Conservation (phyloP, 2,797 vertebrate genomes). For the Anolis apletophallus region DNA sequence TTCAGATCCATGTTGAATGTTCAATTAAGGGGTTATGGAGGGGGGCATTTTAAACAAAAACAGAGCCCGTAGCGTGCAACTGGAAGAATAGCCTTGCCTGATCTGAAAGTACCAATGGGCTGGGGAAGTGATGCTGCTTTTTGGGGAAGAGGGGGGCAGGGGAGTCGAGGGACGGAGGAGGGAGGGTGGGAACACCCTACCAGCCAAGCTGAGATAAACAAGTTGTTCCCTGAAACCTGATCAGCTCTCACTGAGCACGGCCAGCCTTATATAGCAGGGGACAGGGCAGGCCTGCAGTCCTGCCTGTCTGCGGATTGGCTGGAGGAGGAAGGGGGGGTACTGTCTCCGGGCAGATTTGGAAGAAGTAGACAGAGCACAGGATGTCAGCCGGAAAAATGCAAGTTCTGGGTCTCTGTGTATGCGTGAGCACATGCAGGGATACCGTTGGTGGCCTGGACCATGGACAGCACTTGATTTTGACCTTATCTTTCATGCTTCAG, state of each 20-base stretch:
- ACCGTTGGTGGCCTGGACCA: neutral
- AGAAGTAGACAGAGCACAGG: slow-evolving; percentile 33
- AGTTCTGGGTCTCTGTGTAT: neutral
- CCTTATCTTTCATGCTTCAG: slow-evolving; percentile 48
- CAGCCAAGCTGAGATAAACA: slow-evolving; percentile 62
- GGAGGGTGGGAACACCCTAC: slow-evolving; percentile 38
- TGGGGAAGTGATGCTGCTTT: too few relatives aligned
- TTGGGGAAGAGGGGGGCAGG: neutral
- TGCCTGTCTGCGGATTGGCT: slow-evolving; percentile 59
- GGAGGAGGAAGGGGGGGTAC: slow-evolving; percentile 23
- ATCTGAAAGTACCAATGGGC: neutral
- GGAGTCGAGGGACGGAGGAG: too few relatives aligned
- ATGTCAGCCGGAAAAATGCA: slow-evolving; percentile 30
- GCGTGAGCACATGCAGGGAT: neutral
- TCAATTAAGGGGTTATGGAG: neutral
- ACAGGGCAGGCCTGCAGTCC: slow-evolving; percentile 7
- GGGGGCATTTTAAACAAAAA: neutral
- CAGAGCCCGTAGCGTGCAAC: neutral
- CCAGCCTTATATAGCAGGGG: slow-evolving; percentile 46
- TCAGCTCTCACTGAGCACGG: slow-evolving; percentile 48
- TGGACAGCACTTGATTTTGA: slow-evolving; percentile 59
- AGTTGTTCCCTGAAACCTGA: slow-evolving; percentile 62
- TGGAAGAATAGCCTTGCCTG: neutral
- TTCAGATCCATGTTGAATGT: neutral
- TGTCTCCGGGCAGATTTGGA: slow-evolving; percentile 72